phyloP scores from a whole-genome alignment of 2,113 vertebrate species.

The Prunella fulvescens region DNA sequence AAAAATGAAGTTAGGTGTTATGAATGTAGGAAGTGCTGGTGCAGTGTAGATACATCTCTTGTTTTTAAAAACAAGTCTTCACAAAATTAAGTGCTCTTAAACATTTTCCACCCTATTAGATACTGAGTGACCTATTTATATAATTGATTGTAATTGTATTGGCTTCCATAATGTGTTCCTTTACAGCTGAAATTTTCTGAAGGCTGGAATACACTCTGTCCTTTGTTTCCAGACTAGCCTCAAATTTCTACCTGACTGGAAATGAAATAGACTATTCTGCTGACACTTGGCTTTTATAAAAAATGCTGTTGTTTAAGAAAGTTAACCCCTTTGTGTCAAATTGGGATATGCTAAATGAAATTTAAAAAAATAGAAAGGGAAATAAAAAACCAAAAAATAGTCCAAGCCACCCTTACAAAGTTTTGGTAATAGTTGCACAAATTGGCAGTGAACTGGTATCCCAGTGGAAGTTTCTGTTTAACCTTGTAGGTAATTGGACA shows the following conservation, averaged over 20 bases:
- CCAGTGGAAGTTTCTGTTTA: not conserved
- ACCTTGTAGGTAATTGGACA: fast-evolving
- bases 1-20: slow-evolving; percentile 1
- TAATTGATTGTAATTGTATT: not conserved
- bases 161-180: not conserved
- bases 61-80: slow-evolving; percentile 38
- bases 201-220: not conserved
- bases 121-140: slow-evolving; percentile 8
- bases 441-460: not conserved
- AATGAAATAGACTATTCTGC: not conserved
- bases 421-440: not conserved
- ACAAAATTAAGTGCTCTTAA: slow-evolving; percentile 76
- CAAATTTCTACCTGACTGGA: not conserved
- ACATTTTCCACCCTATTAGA: slow-evolving; percentile 28
- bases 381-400: not conserved
- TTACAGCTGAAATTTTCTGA: not conserved
- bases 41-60: slow-evolving; percentile 10
- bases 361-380: fast-evolving
- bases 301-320: not conserved
- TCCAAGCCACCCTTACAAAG: not conserved
- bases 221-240: not conserved
- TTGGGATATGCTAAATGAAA: not conserved
- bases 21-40: slow-evolving; percentile 40
- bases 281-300: not conserved
- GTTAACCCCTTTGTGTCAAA: not conserved